Percentiles rank a stretch among this genome's conserved stretches.
Conservation (phyloP, 2,113 vertebrate genomes). For the Neolamprologus ventralis region DNA sequence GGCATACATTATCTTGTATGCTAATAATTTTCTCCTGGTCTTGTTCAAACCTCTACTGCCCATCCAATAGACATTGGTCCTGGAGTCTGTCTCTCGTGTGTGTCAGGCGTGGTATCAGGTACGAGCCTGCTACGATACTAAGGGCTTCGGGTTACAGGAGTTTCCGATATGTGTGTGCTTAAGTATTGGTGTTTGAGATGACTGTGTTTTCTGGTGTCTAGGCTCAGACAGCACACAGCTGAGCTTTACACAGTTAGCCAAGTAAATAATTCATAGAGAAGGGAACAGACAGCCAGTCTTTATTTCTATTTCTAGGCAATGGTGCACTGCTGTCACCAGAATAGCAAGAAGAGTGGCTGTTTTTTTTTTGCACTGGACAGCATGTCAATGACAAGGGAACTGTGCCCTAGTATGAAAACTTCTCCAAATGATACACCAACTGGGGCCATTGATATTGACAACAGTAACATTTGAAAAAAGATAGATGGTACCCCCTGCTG, state of each 20-base stretch:
- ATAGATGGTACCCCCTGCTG: slow-evolving; percentile 43
- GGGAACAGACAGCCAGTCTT: background rate
- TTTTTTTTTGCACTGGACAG: background rate
- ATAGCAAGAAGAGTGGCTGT: background rate
- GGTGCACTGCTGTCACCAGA: background rate
- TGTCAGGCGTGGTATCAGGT: slow-evolving; percentile 36
- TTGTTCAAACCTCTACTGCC: background rate
- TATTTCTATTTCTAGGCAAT: background rate
- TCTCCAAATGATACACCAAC: background rate
- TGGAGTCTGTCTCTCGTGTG: background rate
- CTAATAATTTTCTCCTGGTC: background rate
- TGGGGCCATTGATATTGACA: background rate
- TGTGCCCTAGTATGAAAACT: background rate
- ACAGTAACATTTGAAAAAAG: background rate
- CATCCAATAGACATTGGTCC: background rate
- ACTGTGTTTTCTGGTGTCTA: background rate
- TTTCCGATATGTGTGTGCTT: slow-evolving; percentile 24
- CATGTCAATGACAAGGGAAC: background rate
- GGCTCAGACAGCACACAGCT: background rate
- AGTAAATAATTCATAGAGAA: slow-evolving; percentile 45
- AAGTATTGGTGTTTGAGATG: background rate
- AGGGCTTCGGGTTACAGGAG: slow-evolving; percentile 45
- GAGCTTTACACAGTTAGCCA: background rate
- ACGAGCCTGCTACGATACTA: background rate
- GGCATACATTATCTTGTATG: background rate